These are phyloP conservation scores for Erannis defoliaria DNA, from an alignment of 2,888 invertebrate genomes.

Conservation along the genomic window DNA sequence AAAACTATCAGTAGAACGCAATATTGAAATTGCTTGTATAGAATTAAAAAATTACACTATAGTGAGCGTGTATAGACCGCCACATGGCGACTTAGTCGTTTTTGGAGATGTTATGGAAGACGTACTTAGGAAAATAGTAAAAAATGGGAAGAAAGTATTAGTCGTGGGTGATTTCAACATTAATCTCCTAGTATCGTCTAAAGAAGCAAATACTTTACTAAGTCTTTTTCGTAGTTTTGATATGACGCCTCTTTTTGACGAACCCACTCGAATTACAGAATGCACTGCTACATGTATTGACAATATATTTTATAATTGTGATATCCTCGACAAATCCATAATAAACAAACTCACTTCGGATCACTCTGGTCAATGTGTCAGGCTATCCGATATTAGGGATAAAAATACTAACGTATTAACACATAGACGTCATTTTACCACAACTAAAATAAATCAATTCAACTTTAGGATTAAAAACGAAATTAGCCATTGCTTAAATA, in stretches of 20 bases:
- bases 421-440: neutral
- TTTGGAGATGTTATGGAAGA: slow-evolving; percentile 8
- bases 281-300: neutral
- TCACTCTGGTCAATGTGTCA: slow-evolving; percentile 4
- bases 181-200: neutral
- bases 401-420: neutral
- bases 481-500: neutral
- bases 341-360: neutral
- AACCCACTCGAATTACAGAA: neutral
- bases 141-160: neutral
- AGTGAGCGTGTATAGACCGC: neutral
- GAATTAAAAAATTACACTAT: slow-evolving; percentile 3
- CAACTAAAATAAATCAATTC: slow-evolving; percentile 1
- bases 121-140: neutral
- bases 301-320: neutral
- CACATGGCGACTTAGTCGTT: neutral
- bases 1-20: neutral
- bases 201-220: neutral
- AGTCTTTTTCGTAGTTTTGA: neutral
- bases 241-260: neutral
- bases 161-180: slow-evolving; percentile 5
- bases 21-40: neutral
- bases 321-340: neutral
- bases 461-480: neutral
- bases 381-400: neutral